Evolutionary conservation across 1,140 invertebrate genomes (phyloP).

Genomic region (Pogonognathellus flavescens): DNA sequence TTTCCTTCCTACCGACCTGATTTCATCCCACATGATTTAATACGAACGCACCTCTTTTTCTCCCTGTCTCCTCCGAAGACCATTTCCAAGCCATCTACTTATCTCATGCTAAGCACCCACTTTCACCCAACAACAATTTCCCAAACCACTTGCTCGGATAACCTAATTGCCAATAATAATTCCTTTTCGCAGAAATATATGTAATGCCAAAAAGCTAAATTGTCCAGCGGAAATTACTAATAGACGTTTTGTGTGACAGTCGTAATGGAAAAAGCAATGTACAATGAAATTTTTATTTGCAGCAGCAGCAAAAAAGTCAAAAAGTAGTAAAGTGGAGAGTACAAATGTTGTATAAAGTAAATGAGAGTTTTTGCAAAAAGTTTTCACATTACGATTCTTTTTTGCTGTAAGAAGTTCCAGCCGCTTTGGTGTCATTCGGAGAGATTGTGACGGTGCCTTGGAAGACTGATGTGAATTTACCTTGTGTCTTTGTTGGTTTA

Average conservation of each 20-base stretch:
- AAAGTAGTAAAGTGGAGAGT: too few species aligned
- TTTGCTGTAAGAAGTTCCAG: constrained; percentile 83
- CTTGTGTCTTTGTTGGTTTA: constrained; percentile 81
- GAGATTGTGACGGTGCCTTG: constrained; percentile 82
- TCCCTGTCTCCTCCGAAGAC: too few species aligned
- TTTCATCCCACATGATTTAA: background rate
- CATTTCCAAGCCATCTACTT: too few species aligned
- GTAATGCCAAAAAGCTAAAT: too few species aligned
- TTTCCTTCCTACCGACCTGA: constrained; percentile 1
- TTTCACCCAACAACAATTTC: background rate
- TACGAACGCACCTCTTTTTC: background rate
- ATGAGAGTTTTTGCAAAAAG: background rate
- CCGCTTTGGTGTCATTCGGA: constrained; percentile 85
- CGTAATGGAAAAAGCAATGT: too few species aligned
- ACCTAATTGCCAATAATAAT: too few species aligned
- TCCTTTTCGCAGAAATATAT: too few species aligned
- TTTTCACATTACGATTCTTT: constrained; percentile 69
- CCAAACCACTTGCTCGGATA: background rate
- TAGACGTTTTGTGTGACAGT: too few species aligned
- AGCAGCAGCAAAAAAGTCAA: too few species aligned
- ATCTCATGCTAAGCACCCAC: background rate
- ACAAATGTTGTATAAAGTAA: too few species aligned
- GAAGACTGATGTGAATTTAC: constrained; percentile 84
- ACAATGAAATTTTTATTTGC: too few species aligned
- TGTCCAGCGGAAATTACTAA: too few species aligned